These are phyloP conservation scores for Alligator mississippiensis DNA, from an alignment of 2,113 vertebrate species.

Conservation along the genomic window DNA sequence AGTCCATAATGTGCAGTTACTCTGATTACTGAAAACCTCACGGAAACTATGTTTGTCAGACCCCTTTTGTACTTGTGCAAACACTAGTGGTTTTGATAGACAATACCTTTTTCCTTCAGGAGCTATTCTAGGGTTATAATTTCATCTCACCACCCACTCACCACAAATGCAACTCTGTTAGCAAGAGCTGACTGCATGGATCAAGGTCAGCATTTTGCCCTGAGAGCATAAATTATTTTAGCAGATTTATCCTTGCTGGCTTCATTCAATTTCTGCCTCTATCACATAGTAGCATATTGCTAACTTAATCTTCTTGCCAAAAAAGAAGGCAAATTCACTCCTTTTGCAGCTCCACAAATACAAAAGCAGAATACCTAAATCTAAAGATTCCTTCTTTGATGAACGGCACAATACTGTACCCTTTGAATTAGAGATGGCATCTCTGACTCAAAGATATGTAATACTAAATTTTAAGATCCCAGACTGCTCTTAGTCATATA, in stretches of 20 bases:
- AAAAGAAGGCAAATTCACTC: not conserved
- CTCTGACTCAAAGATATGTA: not conserved
- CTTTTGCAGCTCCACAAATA: not conserved
- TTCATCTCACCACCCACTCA: not conserved
- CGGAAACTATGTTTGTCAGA: not conserved
- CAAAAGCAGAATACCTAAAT: not conserved
- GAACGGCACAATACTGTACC: not conserved
- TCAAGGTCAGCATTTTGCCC: not conserved
- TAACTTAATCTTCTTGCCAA: not conserved
- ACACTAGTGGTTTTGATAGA: not conserved
- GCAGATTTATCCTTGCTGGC: not conserved
- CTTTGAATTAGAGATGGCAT: not conserved
- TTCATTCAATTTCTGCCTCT: not conserved
- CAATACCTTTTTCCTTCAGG: not conserved
- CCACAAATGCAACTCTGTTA: not conserved
- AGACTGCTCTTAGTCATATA: not conserved
- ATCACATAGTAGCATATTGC: not conserved
- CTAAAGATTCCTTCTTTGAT: not conserved
- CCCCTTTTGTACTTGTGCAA: not conserved
- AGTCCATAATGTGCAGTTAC: not conserved
- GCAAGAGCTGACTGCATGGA: not conserved
- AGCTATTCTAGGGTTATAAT: not conserved
- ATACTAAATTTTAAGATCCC: not conserved
- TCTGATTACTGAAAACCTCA: not conserved
- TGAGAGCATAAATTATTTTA: not conserved